phyloP scores from a whole-genome alignment of 2,113 vertebrate species.

The Indicator indicator region DNA sequence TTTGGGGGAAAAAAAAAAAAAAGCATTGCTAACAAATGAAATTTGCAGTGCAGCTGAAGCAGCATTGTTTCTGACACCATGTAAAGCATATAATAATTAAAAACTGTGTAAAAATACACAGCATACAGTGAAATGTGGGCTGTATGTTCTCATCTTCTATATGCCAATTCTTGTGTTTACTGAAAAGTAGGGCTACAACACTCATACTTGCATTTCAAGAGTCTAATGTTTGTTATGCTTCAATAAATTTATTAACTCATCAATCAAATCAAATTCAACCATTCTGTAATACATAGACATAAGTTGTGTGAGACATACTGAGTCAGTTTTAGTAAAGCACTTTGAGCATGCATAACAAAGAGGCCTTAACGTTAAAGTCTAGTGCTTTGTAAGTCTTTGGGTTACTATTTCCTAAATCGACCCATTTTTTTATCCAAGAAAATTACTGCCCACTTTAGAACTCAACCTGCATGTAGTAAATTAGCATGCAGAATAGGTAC shows the following conservation, averaged over 20 bases:
- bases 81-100: not conserved
- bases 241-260: not conserved
- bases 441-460: not conserved
- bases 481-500: not conserved
- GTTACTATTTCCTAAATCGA: not conserved
- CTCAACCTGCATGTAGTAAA: not conserved
- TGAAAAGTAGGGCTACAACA: not conserved
- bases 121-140: not conserved
- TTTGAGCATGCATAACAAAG: not conserved
- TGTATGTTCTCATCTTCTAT: rapidly evolving
- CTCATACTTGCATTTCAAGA: not conserved
- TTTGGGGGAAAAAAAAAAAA: not conserved
- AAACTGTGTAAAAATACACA: not conserved
- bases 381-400: not conserved
- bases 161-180: not conserved
- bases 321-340: not conserved
- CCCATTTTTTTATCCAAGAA: not conserved
- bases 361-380: rapidly evolving
- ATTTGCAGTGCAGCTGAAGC: not conserved
- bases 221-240: not conserved
- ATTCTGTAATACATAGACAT: not conserved
- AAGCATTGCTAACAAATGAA: rapidly evolving
- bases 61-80: not conserved
- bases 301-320: not conserved
- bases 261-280: not conserved